phyloP scores from a whole-genome alignment of 2,113 vertebrate species.

The Copsychus sechellarum region DNA sequence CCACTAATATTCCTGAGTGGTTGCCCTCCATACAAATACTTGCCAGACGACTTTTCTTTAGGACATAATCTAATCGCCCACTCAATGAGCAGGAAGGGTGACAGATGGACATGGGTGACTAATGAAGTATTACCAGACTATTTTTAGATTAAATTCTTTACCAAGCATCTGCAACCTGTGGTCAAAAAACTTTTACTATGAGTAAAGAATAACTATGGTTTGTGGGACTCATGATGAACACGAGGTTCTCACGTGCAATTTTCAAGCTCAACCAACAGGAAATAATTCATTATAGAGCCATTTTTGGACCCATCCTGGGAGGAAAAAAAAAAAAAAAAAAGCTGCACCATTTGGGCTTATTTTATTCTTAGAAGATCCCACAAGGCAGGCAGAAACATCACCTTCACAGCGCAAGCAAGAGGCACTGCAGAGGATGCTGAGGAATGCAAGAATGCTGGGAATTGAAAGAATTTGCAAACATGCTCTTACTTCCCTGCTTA shows the following conservation, averaged over 20 bases:
- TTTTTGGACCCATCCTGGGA: background rate
- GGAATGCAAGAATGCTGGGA: slow-evolving; percentile 6
- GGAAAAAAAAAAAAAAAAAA: too few relatives aligned
- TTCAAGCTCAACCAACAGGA: background rate
- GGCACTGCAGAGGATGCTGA: slow-evolving; percentile 16
- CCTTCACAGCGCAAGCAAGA: background rate
- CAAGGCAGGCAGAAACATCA: background rate
- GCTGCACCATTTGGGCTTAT: background rate
- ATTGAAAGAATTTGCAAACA: slow-evolving; percentile 40
- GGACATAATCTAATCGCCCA: background rate
- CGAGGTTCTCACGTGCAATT: background rate
- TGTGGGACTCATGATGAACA: background rate
- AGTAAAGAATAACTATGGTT: background rate
- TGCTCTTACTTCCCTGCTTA: background rate
- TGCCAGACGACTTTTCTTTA: background rate
- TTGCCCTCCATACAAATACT: background rate
- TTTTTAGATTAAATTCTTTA: slow-evolving; percentile 23
- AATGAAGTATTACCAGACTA: background rate
- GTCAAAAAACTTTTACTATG: background rate
- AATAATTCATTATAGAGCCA: background rate
- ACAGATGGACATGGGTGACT: slow-evolving; percentile 5
- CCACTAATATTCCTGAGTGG: background rate
- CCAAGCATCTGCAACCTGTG: background rate
- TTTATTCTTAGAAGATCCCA: background rate
- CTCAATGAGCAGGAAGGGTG: background rate